Evolutionary conservation across 2,888 invertebrate species (phyloP), one percentile per base, ranked within the genome.

Genomic region (Cremastinae sp.): DNA sequence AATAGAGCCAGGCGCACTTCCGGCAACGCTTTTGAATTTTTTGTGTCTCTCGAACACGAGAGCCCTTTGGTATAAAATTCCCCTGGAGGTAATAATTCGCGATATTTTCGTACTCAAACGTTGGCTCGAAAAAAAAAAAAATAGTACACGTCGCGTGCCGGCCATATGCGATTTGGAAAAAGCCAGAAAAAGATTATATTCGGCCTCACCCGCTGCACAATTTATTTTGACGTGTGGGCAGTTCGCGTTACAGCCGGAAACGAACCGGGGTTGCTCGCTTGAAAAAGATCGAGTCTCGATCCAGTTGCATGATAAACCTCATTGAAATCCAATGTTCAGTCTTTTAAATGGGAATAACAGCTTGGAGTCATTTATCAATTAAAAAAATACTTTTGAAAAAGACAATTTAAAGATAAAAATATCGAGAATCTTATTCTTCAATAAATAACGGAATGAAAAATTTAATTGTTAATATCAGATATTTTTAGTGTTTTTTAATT

Each of bases 231-330:
- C 5, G 43, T 43, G 3, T 39, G 2, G 1, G 5, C 18, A 39
- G 45, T 59, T 51, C 43, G 49, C 18, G 45, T 62, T 61, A 39
- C 39, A 20, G 41, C 75, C 66, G 72, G 72, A 75, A 62, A 71
- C 61, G 66, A 37, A 51, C 49, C 47, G 49, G 64, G 59, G 59
- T 53, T 59, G 16, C 45, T 49, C 20, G 22, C 39, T 22, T 58
- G 51, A 49, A 59, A 55, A 22, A 47, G 59, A 22, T 22, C 14
- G 56, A 51, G 58, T 5, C 53, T 43, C 61, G 28, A 43, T 37
- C 53, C 65, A 59, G 75, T 65, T 59, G 70, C 22, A 37, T 53
- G 45, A 45, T 59, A 59, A 65, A 70, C 59, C 37, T 70, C 51
- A 22, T 55, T 18, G 28, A 68, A 39, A 35, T 68, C 39, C 59